A percentile compares a stretch with the other conserved stretches of the same genome.
Conservation (phyloP, 2,888 invertebrate genomes). For the Exocentrus adspersus region DNA sequence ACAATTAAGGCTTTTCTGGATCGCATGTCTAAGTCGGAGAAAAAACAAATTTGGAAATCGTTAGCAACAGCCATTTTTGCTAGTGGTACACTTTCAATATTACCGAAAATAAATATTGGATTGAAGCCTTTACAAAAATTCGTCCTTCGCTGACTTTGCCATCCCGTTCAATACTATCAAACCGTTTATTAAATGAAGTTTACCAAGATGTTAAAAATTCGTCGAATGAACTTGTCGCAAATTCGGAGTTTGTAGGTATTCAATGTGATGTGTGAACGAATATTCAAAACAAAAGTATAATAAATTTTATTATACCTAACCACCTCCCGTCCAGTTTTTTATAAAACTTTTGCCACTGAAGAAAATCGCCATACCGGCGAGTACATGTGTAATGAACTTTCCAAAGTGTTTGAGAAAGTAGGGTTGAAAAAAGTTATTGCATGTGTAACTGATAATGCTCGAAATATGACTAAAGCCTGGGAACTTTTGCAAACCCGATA, state of each 20-base stretch:
- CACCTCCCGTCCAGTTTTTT: no score
- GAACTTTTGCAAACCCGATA: background rate
- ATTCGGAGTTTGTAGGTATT: background rate
- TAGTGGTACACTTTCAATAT: background rate
- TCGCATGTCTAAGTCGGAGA: background rate
- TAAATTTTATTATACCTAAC: background rate
- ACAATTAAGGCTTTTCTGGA: background rate
- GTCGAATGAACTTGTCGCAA: background rate
- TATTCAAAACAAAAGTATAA: background rate
- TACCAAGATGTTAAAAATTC: background rate
- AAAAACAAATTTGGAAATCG: background rate
- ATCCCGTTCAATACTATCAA: background rate
- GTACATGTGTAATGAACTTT: background rate
- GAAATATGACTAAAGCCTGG: background rate
- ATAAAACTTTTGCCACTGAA: no score
- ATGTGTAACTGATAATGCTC: background rate
- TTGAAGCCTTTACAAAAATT: background rate
- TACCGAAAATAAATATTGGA: slow-evolving; percentile 1
- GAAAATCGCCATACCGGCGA: background rate
- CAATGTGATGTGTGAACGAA: background rate
- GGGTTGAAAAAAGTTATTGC: background rate
- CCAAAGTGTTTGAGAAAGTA: background rate
- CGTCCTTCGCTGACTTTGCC: background rate
- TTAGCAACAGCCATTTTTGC: background rate
- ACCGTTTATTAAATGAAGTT: background rate